A percentile compares a stretch with the other conserved stretches of the same genome.
Evolutionary conservation across 37 sponge, comb jelly and placozoan species (phyloP).

Genomic region (Bolinopsis microptera): DNA sequence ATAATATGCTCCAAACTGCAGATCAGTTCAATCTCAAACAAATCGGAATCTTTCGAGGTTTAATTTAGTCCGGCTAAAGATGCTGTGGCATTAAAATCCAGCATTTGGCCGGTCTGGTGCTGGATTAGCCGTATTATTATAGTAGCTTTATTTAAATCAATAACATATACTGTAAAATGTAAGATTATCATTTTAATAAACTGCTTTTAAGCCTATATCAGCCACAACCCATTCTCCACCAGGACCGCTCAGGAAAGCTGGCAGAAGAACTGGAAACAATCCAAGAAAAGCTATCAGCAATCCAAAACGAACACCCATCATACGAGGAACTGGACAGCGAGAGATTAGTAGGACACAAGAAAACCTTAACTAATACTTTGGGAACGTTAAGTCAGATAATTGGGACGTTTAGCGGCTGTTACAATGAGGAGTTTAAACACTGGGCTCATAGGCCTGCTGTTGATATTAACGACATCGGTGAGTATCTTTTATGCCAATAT

Average conservation of each 20-base stretch:
- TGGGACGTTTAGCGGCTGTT: not conserved
- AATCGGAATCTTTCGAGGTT: too few species aligned
- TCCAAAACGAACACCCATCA: not conserved
- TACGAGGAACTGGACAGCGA: conserved; percentile 48
- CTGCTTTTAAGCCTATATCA: too few species aligned
- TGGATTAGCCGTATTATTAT: too few species aligned
- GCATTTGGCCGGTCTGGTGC: too few species aligned
- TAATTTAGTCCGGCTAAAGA: too few species aligned
- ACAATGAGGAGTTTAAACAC: conserved; percentile 54
- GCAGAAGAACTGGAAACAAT: conserved; percentile 40
- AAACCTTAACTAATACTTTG: not conserved
- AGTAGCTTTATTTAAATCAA: too few species aligned
- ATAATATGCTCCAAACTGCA: too few species aligned
- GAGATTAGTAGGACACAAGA: conserved; percentile 12
- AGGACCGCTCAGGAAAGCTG: conserved; percentile 39
- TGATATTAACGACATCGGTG: conserved; percentile 33
- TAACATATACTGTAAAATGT: too few species aligned
- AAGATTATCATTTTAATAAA: too few species aligned
- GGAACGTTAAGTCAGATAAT: conserved; percentile 31
- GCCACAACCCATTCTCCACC: too few species aligned
- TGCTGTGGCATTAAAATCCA: too few species aligned
- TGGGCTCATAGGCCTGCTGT: conserved; percentile 36
- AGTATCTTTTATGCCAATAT: not conserved
- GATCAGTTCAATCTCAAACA: too few species aligned
- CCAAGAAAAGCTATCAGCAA: not conserved